These are phyloP conservation scores for Pherbina coryleti DNA, from an alignment of 2,888 invertebrate species.

Conservation along the genomic window DNA sequence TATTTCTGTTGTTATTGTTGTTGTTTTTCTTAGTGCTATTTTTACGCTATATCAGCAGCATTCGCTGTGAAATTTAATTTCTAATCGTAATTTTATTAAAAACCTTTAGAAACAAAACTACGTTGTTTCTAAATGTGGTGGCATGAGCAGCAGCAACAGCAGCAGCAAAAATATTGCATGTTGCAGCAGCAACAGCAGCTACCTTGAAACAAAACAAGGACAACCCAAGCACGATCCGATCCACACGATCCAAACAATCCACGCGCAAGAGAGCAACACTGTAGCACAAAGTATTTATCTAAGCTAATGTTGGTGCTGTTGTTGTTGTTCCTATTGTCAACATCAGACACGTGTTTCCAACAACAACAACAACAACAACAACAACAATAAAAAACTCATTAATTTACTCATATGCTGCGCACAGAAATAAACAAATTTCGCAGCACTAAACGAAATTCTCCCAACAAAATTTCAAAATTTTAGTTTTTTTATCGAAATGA, in stretches of 20 bases:
- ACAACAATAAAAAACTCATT: neutral
- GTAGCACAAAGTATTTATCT: neutral
- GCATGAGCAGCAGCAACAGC: constrained; percentile 22
- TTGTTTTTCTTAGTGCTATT: too few relatives aligned
- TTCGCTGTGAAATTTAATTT: neutral
- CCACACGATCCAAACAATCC: neutral
- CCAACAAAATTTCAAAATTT: too few relatives aligned
- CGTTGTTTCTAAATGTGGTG: neutral
- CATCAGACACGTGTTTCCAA: neutral
- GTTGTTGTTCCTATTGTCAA: neutral
- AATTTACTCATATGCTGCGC: too few relatives aligned
- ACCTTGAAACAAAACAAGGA: neutral
- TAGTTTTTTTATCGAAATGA: too few relatives aligned
- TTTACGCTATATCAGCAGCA: neutral
- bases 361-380: neutral
- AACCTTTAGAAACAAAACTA: neutral
- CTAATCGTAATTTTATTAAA: constrained; percentile 8
- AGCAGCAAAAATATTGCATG: neutral
- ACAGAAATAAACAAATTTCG: too few relatives aligned
- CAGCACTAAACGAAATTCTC: too few relatives aligned
- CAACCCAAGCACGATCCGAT: neutral
- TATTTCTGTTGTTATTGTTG: too few relatives aligned
- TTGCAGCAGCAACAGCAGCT: neutral
- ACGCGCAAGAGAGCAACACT: neutral
- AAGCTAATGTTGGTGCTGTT: too few relatives aligned